These are phyloP conservation scores for Pachypanchax playfairii DNA, from an alignment of 2,113 vertebrate genomes.

Conservation along the genomic window DNA sequence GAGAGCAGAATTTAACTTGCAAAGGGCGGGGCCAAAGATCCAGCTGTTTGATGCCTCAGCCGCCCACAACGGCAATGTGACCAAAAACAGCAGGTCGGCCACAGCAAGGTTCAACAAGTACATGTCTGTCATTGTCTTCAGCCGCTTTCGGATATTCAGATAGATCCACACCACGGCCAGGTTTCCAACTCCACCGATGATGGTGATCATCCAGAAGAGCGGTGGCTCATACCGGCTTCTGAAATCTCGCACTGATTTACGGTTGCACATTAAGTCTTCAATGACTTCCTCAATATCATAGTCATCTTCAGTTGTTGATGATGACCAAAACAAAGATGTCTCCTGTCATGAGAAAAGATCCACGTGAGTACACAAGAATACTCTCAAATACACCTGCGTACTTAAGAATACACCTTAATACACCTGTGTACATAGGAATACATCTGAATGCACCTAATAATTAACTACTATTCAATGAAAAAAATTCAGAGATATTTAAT, in stretches of 20 bases:
- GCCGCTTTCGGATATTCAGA: slow-evolving; percentile 75
- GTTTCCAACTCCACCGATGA: slow-evolving; percentile 83
- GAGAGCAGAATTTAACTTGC: slow-evolving; percentile 81
- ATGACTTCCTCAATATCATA: background rate
- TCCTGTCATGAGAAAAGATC: slow-evolving; percentile 16
- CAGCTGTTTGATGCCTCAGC: slow-evolving; percentile 77
- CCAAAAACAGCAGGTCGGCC: slow-evolving; percentile 87
- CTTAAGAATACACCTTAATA: background rate
- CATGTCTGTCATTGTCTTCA: slow-evolving; percentile 85
- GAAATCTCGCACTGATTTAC: slow-evolving; percentile 71
- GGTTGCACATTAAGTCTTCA: slow-evolving; percentile 68
- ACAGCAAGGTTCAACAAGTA: slow-evolving; percentile 88
- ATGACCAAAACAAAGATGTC: accelerated
- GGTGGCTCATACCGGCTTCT: slow-evolving; percentile 76
- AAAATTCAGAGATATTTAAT: background rate
- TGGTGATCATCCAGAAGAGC: slow-evolving; percentile 82
- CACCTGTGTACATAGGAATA: too few relatives aligned
- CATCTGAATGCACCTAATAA: background rate
- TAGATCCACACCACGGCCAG: slow-evolving; percentile 84
- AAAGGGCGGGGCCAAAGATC: slow-evolving; percentile 79
- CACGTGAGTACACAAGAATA: slow-evolving; percentile 13
- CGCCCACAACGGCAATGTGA: slow-evolving; percentile 90
- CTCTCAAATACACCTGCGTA: background rate
- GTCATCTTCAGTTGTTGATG: background rate
- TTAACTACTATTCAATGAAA: accelerated